These are phyloP conservation scores for Phrynocephalus versicolor DNA, from an alignment of 2,113 vertebrate species.

Conservation along the genomic window DNA sequence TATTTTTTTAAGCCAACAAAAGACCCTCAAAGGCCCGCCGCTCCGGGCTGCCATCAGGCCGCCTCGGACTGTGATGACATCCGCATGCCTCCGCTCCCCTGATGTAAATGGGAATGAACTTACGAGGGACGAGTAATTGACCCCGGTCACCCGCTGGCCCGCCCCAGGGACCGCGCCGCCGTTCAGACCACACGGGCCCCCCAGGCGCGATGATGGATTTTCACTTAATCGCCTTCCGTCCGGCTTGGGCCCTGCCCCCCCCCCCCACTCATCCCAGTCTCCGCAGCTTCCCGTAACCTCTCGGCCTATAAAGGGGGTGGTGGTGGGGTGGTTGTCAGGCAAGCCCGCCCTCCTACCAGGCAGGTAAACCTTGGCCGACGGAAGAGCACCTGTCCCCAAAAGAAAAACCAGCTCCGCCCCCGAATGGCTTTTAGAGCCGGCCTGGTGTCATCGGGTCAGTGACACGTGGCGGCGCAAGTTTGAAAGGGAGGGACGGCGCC, in stretches of 20 bases:
- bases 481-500: too few relatives aligned
- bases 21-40: background rate
- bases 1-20: background rate
- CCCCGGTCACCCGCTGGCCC: background rate
- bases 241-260: background rate
- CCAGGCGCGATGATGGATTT: background rate
- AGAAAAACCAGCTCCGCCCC: background rate
- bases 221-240: background rate
- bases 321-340: background rate
- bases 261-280: background rate
- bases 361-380: background rate
- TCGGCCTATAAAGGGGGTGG: background rate
- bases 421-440: too few relatives aligned
- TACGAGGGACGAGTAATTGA: slow-evolving; percentile 3
- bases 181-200: too few relatives aligned
- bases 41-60: background rate
- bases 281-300: background rate
- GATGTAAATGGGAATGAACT: slow-evolving; percentile 4
- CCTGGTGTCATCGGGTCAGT: too few relatives aligned
- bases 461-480: too few relatives aligned
- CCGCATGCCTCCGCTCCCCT: slow-evolving; percentile 17
- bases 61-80: background rate
- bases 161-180: slow-evolving; percentile 2
- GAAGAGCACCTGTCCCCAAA: too few relatives aligned
- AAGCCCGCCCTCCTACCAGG: too few relatives aligned